phyloP scores from a whole-genome alignment of 2,888 invertebrate species.

The Cataglyphis livida region DNA sequence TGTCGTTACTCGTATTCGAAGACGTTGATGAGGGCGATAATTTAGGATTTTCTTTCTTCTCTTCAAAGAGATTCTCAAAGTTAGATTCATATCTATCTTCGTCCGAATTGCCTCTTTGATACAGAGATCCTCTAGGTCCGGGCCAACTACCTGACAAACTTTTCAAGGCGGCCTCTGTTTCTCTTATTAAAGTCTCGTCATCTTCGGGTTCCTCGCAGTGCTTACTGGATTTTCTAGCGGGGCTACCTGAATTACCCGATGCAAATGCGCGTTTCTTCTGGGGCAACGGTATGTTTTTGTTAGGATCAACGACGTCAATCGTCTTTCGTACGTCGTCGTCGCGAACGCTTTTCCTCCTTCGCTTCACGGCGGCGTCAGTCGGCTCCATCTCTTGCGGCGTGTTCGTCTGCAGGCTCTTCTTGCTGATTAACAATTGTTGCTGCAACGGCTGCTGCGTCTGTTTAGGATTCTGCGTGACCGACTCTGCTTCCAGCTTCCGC shows the following conservation, averaged over 20 bases:
- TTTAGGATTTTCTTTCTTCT: conserved; percentile 90
- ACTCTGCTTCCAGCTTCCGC: conserved; percentile 89
- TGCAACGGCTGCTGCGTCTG: conserved; percentile 76
- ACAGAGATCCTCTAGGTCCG: conserved; percentile 89
- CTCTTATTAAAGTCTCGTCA: conserved; percentile 94
- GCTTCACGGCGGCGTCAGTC: conserved; percentile 86
- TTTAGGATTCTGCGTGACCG: conserved; percentile 80
- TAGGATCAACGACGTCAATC: conserved; percentile 81
- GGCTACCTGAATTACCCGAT: conserved; percentile 85
- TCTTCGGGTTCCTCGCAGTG: conserved; percentile 87
- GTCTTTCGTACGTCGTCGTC: conserved; percentile 82
- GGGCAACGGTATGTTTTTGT: conserved; percentile 86
- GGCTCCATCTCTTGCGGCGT: conserved; percentile 86
- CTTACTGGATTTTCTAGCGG: conserved; percentile 84
- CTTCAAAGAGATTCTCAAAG: conserved; percentile 94
- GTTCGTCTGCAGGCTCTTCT: conserved; percentile 83
- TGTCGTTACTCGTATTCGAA: conserved; percentile 87
- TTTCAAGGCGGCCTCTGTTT: conserved; percentile 95
- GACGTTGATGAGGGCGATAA: conserved; percentile 90
- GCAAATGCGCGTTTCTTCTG: conserved; percentile 88
- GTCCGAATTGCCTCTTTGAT: conserved; percentile 88
- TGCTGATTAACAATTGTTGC: conserved; percentile 75
- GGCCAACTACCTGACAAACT: conserved; percentile 95
- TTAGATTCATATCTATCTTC: conserved; percentile 91
- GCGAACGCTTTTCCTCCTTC: conserved; percentile 86